These are phyloP conservation scores for Sebastes wilsoni DNA, from an alignment of 2,797 vertebrate species.

Conservation along the genomic window DNA sequence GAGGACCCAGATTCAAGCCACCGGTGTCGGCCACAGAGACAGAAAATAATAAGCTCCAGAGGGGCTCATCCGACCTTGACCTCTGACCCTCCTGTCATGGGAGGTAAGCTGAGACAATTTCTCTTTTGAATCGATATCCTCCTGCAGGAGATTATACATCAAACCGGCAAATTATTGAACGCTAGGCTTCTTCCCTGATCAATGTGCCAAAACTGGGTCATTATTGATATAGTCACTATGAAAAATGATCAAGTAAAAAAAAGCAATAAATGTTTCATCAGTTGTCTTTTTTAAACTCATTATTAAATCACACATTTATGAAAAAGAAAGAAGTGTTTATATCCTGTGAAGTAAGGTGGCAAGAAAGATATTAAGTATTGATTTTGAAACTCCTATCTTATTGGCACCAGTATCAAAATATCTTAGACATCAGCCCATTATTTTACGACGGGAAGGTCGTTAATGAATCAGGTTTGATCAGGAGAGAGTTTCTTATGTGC, in stretches of 20 bases:
- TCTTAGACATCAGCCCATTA: background rate
- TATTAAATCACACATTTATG: background rate
- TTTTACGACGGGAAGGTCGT: background rate
- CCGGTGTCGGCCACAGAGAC: constrained; percentile 19
- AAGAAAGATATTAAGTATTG: background rate
- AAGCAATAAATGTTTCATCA: background rate
- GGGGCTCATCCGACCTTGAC: constrained; percentile 21
- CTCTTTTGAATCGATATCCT: background rate
- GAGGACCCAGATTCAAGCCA: constrained; percentile 5
- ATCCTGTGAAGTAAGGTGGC: background rate
- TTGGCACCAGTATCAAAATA: background rate
- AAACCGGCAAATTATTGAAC: background rate
- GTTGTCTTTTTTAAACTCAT: background rate
- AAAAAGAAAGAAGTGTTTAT: background rate
- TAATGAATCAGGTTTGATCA: background rate
- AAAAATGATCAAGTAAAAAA: background rate
- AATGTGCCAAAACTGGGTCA: background rate
- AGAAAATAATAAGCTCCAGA: constrained; percentile 22
- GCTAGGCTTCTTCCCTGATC: background rate
- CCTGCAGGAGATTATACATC: constrained; percentile 3
- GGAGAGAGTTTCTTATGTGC: background rate
- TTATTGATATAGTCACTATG: background rate
- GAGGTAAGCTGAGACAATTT: background rate
- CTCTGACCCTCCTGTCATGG: constrained; percentile 8
- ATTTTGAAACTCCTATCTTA: background rate